Base-by-base conservation (phyloP, 1,140 invertebrate genomes). In the Heliconius himera region DNA sequence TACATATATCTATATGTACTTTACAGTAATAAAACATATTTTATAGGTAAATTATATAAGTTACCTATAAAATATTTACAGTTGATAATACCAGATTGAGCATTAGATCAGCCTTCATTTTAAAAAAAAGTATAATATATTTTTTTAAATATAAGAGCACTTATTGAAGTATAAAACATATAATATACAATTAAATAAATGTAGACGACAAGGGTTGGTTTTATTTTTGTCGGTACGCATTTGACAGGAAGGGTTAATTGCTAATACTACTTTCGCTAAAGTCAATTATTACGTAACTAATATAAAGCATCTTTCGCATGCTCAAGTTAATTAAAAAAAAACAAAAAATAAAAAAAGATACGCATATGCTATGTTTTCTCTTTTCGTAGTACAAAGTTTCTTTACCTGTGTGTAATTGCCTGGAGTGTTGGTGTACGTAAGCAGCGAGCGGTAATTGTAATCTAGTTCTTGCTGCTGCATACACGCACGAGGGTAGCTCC, bases 401-500 rank as follows among this genome's bases (percentile, higher is more conserved):
- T 16, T 76, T 79, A 92, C 91, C 91, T 86, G 87, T 80, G 81
- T 91, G 93, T 70, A 93, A 76, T 73, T 91, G 89, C 73, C 92
- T 83, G 26, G 88, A 85, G 74, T 94, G 91, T 51, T 94, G 93
- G 71, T 94, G 93, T 11, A 94, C 93, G 76, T 94, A 94, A 1
- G 92, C 93, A 0, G 90, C 95, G 46, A 94, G 93, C 77, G 91
- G 95, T 82, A 90, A 88, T 79, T 91, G 93, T 73, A 91, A 89
- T 51, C 81, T 94, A 80, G 41, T 95, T 82, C 92, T 95, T 87
- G 83, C 91, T 3, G 95, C 95, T 0, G 96, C 96, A 83, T 96
- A 97, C 78, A 96, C 96, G 84, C 96, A 97, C 70, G 96, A 96
- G 3, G 96, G 96, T 79, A 97, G 91, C 77, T 97, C 96, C 33